Percentiles rank a stretch among this genome's conserved stretches.
Conservation (phyloP, 2,797 vertebrate species). For the Fratercula arctica region DNA sequence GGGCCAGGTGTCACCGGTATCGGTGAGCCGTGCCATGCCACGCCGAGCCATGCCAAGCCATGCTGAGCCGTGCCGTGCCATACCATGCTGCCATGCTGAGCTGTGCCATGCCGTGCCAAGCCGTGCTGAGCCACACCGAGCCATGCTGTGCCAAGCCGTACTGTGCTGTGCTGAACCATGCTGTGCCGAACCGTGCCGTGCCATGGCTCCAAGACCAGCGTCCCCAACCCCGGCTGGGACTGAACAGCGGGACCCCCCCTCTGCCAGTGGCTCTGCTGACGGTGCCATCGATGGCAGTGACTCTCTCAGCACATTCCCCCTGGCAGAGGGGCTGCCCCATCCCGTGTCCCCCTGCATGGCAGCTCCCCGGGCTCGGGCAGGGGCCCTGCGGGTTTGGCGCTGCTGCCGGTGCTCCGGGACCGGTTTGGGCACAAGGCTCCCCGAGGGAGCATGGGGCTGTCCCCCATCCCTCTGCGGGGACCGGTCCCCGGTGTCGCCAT, state of each 20-base stretch:
- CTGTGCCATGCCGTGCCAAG: neutral
- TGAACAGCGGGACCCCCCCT: neutral
- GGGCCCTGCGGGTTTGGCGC: neutral
- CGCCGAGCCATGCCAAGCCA: fast-evolving
- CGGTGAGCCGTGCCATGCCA: neutral
- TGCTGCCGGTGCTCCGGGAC: fast-evolving
- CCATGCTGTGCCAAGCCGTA: neutral
- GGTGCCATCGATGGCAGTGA: fast-evolving
- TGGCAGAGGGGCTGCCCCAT: neutral
- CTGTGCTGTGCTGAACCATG: neutral
- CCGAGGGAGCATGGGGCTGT: no score
- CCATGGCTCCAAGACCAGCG: fast-evolving
- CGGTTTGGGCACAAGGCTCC: neutral
- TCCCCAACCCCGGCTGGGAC: neutral
- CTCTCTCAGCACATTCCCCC: neutral
- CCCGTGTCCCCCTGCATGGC: neutral
- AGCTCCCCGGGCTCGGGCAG: neutral
- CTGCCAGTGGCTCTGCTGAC: no score
- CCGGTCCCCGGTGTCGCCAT: fast-evolving
- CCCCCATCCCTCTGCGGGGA: fast-evolving
- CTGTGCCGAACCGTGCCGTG: neutral
- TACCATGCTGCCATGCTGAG: fast-evolving
- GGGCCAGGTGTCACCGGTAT: fast-evolving
- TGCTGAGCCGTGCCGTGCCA: neutral
- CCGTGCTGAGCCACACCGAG: no score